Percentiles rank a stretch among this genome's conserved stretches.
Conservation (phyloP, 2,113 vertebrate genomes). For the Chiloscyllium plagiosum region DNA sequence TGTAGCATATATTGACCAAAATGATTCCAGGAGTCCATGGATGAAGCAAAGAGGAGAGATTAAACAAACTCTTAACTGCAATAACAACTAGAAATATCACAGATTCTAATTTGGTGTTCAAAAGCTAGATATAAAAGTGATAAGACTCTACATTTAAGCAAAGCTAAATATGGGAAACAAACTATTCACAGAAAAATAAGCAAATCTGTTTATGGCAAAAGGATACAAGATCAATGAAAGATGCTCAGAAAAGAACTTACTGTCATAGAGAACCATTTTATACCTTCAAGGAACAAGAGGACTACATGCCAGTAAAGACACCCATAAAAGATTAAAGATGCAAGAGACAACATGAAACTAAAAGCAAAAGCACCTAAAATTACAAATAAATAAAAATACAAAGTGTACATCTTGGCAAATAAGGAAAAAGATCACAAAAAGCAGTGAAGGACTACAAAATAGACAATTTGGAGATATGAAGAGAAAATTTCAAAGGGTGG, state of each 20-base stretch:
- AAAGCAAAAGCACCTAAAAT: background rate
- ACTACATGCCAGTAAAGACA: background rate
- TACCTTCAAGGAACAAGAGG: background rate
- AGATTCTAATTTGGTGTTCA: background rate
- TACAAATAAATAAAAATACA: background rate
- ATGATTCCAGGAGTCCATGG: too few relatives aligned
- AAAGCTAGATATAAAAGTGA: background rate
- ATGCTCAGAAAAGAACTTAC: background rate
- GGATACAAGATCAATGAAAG: background rate
- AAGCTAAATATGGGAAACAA: background rate
- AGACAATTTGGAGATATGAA: background rate
- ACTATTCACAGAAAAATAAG: background rate
- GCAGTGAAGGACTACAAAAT: background rate
- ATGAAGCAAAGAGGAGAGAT: too few relatives aligned
- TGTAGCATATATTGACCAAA: too few relatives aligned
- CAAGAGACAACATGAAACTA: background rate
- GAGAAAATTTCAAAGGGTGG: too few relatives aligned
- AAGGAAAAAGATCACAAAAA: background rate
- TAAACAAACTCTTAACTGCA: too few relatives aligned
- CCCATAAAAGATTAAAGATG: background rate
- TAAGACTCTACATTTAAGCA: background rate
- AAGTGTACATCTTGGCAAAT: background rate
- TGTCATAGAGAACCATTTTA: background rate
- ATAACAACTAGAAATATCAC: background rate
- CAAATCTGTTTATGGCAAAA: background rate